A percentile compares a stretch with the other conserved stretches of the same genome.
Evolutionary conservation across 2,113 vertebrate species (phyloP).

Genomic region (Cyanocitta stelleri): DNA sequence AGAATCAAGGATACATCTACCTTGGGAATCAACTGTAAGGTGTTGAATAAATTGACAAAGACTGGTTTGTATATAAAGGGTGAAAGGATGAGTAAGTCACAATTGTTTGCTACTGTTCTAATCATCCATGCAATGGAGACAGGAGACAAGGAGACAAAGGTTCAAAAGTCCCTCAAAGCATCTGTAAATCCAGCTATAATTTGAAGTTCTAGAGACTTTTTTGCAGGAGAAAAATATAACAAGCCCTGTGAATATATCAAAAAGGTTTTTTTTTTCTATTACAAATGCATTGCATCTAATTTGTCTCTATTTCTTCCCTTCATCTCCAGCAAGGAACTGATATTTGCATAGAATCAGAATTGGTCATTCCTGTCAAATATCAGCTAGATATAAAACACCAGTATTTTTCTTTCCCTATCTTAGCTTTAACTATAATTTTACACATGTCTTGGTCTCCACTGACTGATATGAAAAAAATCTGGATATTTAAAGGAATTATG

Average conservation of each 20-base stretch:
- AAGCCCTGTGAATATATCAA: neutral
- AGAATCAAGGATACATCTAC: neutral
- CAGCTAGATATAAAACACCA: neutral
- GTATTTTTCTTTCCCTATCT: neutral
- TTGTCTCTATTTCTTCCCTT: slow-evolving; percentile 4
- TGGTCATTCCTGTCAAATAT: neutral
- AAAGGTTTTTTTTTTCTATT: neutral
- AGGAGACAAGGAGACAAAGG: neutral
- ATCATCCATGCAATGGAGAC: neutral
- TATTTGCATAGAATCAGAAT: neutral
- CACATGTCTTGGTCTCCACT: neutral
- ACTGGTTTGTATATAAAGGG: neutral
- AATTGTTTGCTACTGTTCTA: neutral
- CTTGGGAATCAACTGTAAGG: neutral
- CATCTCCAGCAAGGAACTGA: neutral
- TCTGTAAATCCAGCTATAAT: neutral
- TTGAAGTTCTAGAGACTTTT: neutral
- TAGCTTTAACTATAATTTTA: neutral
- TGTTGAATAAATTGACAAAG: slow-evolving; percentile 19
- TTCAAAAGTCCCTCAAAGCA: slow-evolving; percentile 15
- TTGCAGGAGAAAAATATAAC: neutral
- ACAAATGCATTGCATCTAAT: neutral
- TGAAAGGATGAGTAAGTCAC: neutral
- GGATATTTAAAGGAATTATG: neutral
- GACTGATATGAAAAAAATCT: slow-evolving; percentile 14